Base-by-base conservation (phyloP, 2,888 invertebrate genomes). In the Nasonia oneida region DNA sequence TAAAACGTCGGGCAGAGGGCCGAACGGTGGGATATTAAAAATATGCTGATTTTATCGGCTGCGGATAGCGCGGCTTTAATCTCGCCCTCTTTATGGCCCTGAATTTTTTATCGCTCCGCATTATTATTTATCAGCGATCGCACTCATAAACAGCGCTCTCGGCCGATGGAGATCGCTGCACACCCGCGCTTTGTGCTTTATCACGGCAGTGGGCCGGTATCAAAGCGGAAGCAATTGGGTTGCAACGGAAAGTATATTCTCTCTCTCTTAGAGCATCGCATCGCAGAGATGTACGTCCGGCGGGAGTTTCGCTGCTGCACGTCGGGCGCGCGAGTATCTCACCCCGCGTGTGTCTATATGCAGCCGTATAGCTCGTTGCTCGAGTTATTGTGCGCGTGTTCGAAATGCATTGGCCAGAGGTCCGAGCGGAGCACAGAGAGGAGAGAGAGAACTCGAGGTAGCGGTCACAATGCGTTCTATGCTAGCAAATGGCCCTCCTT, bases 401-500 rank as follows among this genome's bases (percentile, higher is more conserved):
- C 10, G 61, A 83, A 83, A 83, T 83, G 83, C 83, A 83, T 78
- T 29, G 47, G 70, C 37, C 53, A 67, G 67, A 5, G 42, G 29
- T 2, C 37, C 8, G 75, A 67, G 53, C 3, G 0, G 61, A 18
- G 42, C 23, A 64, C 29, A 81, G 57, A 57, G 81, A 81, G 47
- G 39, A 71, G 70, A 80, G 70, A 37, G 53, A 29, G 53, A 37
- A 15, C 70, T n/a, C 50, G 15, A 10, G 14, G 15, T n/a, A 50
- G 67, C 42, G 33, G 39, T n/a, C 50, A 81, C 67, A 53, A 67
- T 80, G 75, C 67, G 74, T 75, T 79, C 67, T 53, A 12, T 47
- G 67, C 75, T 53, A 71, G 57, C 70, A 75, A 81, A 84, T 71
- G 64, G 80, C 73, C 67, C 83, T 87, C 47, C 84, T 87, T 87